Evolutionary conservation across 2,797 vertebrate species (phyloP).

Genomic region (Etheostoma nigrum): DNA sequence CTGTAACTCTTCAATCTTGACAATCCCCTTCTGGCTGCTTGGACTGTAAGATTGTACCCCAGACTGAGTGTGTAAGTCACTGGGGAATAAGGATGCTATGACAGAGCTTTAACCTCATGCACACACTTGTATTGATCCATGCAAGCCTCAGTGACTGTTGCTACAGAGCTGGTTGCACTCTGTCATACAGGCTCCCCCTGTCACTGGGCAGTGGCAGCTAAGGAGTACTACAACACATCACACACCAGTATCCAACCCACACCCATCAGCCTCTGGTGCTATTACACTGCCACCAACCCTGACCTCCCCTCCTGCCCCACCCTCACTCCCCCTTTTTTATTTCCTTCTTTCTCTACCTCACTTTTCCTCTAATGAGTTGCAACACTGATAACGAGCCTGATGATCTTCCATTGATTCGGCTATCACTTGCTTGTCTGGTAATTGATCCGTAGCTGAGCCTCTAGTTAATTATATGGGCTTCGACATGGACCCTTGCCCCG

Average conservation of each 20-base stretch:
- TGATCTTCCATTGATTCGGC: conserved; percentile 99
- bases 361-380: conserved; percentile 99
- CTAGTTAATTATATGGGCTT: conserved; percentile 99
- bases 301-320: conserved; percentile 35
- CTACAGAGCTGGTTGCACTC: conserved; percentile 66
- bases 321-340: conserved; percentile 77
- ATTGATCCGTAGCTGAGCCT: conserved; percentile 99
- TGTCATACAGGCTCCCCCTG: conserved; percentile 55
- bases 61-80: conserved; percentile 33
- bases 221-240: conserved; percentile 47
- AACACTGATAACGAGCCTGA: conserved; percentile 99
- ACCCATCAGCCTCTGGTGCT: conserved; percentile 88
- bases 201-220: conserved; percentile 59
- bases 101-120: conserved; percentile 75
- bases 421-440: conserved; percentile 99
- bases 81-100: conserved; percentile 63
- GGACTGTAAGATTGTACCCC: conserved; percentile 33
- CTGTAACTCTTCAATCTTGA: conserved; percentile 28
- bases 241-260: conserved; percentile 64
- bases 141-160: conserved; percentile 75
- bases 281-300: conserved; percentile 56
- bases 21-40: conserved; percentile 34
- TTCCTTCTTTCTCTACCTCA: conserved; percentile 94
- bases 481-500: conserved; percentile 94
- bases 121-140: conserved; percentile 73